Percentiles rank a stretch among this genome's conserved stretches.
Evolutionary conservation across 1,140 invertebrate genomes (phyloP).

Genomic region (Dendrolimus kikuchii): DNA sequence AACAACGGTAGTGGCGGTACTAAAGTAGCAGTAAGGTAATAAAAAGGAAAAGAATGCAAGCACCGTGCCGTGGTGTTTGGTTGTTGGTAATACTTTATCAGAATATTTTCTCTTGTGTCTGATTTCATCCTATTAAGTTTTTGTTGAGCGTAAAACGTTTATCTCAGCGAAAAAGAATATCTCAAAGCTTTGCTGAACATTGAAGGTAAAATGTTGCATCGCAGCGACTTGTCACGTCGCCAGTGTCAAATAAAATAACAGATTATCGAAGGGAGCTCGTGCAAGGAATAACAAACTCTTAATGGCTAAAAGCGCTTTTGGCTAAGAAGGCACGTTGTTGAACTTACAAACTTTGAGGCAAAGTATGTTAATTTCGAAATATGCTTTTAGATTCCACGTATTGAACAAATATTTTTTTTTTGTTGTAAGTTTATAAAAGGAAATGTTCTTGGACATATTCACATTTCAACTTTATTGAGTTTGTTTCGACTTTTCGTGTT

Average conservation of each 20-base stretch:
- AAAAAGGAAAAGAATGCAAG: too few species aligned
- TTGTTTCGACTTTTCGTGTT: too few species aligned
- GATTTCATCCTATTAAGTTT: conserved; percentile 8
- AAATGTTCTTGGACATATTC: too few species aligned
- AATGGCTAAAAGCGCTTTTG: conserved; percentile 39
- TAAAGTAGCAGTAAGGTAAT: too few species aligned
- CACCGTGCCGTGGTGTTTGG: too few species aligned
- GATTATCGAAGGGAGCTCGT: conserved; percentile 45
- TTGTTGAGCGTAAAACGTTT: conserved; percentile 8
- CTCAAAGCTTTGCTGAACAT: conserved; percentile 3
- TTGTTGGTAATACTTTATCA: too few species aligned
- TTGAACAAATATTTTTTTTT: not conserved
- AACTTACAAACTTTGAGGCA: conserved; percentile 30
- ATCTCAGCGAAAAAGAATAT: conserved; percentile 2
- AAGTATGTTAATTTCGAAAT: conserved; percentile 42
- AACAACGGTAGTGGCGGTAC: too few species aligned
- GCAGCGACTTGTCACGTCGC: conserved; percentile 41
- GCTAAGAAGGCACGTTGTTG: conserved; percentile 26
- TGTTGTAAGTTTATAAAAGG: too few species aligned
- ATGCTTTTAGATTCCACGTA: conserved; percentile 22
- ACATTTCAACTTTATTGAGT: too few species aligned
- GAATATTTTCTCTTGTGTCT: not conserved
- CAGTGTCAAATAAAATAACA: conserved; percentile 61
- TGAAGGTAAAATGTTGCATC: conserved; percentile 31
- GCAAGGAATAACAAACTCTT: conserved; percentile 43